Evolutionary conservation across 2,888 invertebrate genomes (phyloP).

Genomic region (Chrysina gloriosa): DNA sequence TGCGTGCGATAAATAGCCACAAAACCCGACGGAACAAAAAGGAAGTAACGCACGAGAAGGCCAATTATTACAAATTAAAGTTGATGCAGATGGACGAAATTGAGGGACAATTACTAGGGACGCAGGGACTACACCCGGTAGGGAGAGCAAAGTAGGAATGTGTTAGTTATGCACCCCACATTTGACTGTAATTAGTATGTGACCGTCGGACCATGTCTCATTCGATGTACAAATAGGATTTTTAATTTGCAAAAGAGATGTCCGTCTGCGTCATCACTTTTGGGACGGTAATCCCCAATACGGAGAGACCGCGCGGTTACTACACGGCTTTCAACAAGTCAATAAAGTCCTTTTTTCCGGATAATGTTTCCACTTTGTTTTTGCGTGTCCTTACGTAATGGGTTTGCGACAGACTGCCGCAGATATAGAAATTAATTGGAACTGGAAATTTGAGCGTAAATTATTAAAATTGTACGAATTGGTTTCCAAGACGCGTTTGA

Average conservation of each 20-base stretch:
- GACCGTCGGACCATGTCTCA: slow-evolving; percentile 34
- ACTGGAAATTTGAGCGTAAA: neutral
- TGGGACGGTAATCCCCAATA: slow-evolving; percentile 8
- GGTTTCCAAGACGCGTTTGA: no score
- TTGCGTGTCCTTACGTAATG: slow-evolving; percentile 10
- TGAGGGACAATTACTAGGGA: slow-evolving; percentile 35
- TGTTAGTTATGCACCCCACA: slow-evolving; percentile 41
- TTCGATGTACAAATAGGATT: slow-evolving; percentile 40
- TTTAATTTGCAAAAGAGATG: slow-evolving; percentile 35
- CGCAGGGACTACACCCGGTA: slow-evolving; percentile 17
- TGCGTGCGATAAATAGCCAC: slow-evolving; percentile 1
- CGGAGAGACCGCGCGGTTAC: slow-evolving; percentile 10
- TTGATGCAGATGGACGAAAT: slow-evolving; percentile 38
- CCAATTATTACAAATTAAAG: slow-evolving; percentile 40
- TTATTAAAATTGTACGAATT: neutral
- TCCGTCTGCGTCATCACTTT: slow-evolving; percentile 38
- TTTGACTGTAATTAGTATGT: slow-evolving; percentile 40
- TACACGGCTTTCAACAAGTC: slow-evolving; percentile 29
- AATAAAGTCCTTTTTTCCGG: slow-evolving; percentile 34
- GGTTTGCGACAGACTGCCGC: neutral
- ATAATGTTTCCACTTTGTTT: slow-evolving; percentile 28
- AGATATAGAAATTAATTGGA: neutral
- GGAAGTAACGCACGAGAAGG: slow-evolving; percentile 18
- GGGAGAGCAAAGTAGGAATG: slow-evolving; percentile 38
- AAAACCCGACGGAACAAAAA: slow-evolving; percentile 9